Evolutionary conservation across 2,888 invertebrate species (phyloP).

Genomic region (Trimorus sp.): DNA sequence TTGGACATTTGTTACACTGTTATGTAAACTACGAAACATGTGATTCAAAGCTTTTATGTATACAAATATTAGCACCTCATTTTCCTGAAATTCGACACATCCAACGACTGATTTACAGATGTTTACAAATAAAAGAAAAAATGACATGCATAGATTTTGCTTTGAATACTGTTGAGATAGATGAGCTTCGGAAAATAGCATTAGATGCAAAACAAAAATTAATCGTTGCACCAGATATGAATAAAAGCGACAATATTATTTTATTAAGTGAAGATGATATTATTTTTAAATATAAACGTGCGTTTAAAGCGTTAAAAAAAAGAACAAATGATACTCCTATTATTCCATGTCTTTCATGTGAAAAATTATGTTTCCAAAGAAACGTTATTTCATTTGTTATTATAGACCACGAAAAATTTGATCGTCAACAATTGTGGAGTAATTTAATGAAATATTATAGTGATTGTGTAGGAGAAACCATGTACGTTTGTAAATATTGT

Average conservation of each 20-base stretch:
- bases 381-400: slow-evolving; percentile 3
- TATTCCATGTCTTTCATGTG: too few species aligned
- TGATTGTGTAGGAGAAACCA: background rate
- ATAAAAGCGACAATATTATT: background rate
- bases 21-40: slow-evolving; percentile 38
- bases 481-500: slow-evolving; percentile 6
- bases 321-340: slow-evolving; percentile 1
- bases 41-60: slow-evolving; percentile 30
- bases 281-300: too few species aligned
- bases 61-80: too few species aligned
- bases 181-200: too few species aligned
- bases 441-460: slow-evolving; percentile 3
- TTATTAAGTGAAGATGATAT: slow-evolving; percentile 15
- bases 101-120: slow-evolving; percentile 37
- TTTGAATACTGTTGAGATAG: too few species aligned
- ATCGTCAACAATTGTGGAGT: slow-evolving; percentile 25
- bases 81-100: too few species aligned
- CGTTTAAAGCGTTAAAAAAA: slow-evolving; percentile 11
- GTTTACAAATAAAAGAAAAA: slow-evolving; percentile 10
- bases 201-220: too few species aligned
- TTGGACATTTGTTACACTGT: too few species aligned
- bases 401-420: slow-evolving; percentile 12
- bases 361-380: slow-evolving; percentile 17
- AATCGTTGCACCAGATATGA: too few species aligned
- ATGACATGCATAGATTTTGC: too few species aligned